These are phyloP conservation scores for Prosapia bicincta DNA, from an alignment of 2,888 invertebrate species.

Conservation along the genomic window DNA sequence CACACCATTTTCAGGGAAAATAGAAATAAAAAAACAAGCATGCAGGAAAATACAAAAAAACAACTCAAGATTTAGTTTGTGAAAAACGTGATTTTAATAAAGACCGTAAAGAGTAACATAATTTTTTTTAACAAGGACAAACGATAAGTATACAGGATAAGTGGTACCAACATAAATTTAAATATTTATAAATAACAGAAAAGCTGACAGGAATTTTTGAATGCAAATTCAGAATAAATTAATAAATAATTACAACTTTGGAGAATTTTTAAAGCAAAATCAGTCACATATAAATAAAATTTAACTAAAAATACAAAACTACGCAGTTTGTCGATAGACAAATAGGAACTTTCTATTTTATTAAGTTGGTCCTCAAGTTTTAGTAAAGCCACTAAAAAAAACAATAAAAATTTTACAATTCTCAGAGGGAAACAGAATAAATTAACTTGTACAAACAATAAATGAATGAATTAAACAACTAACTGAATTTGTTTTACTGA, in stretches of 20 bases:
- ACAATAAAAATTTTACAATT: not conserved
- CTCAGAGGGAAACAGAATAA: not conserved
- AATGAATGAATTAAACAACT: not conserved
- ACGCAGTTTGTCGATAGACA: slow-evolving; percentile 30
- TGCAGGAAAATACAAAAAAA: not conserved
- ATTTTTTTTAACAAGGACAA: not conserved
- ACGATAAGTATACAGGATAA: not conserved
- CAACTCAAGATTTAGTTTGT: slow-evolving; percentile 4
- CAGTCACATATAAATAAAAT: slow-evolving; percentile 29
- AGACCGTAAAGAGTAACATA: not conserved
- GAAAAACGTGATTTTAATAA: slow-evolving; percentile 30
- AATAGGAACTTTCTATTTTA: slow-evolving; percentile 36
- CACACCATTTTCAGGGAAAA: too few species aligned
- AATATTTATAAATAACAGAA: not conserved
- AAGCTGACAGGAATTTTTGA: not conserved
- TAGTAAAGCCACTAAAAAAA: slow-evolving; percentile 18
- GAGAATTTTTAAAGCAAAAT: slow-evolving; percentile 14
- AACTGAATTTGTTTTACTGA: not conserved
- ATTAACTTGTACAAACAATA: not conserved
- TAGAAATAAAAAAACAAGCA: not conserved
- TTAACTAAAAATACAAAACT: slow-evolving; percentile 26
- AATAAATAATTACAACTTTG: not conserved
- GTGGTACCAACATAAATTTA: not conserved
- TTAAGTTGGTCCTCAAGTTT: slow-evolving; percentile 35
- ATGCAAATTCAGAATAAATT: not conserved